Evolutionary conservation across 2,797 vertebrate genomes (phyloP), one percentile per base, ranked within the genome.

Genomic region (Myripristis jacobus): DNA sequence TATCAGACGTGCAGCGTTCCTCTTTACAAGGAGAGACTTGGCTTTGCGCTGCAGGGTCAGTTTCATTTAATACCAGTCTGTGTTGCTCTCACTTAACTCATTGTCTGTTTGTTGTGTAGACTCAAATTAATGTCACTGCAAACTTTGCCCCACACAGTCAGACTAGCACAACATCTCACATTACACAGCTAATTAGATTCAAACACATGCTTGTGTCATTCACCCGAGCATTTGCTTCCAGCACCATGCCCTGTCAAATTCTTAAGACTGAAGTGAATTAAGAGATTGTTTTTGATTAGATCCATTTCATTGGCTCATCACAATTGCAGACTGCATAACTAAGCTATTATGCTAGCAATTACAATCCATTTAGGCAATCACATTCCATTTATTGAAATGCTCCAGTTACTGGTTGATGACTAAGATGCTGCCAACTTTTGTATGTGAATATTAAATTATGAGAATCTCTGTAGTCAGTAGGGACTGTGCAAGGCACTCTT

Each of bases 231-330:
- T 73, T 82, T 0, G 69, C 86, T 90, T 85, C 83, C 54, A 74
- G 83, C 81, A 69, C 72, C 77, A 48, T 88, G 80, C 87, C 82
- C 85, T 76, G 84, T 82, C 84, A 86, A 84, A 89, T 83, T 84
- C 76, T 68, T 52, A 38, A 83, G 84, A 91, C 89, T 86, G 85
- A 79, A 88, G 81, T 58, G 70, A 89, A 89, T 90, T 86, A 89
- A 83, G 76, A 82, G 71, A 86, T 85, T 88, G 85, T 84, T 88
- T 89, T 79, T 90, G 80, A 91, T 92, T 89, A 91, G 83, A 89
- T 81, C 84, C 73, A 70, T 86, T 88, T 86, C 75, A 87, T 78
- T 77, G 75, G 77, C 73, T 88, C 77, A 70, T 87, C 76, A 83
- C 77, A 86, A 83, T 89, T 87, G 87, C 78, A 84, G 73, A 85